These are phyloP conservation scores for Chirona hameri DNA, from an alignment of 2,888 invertebrate species.

Conservation along the genomic window DNA sequence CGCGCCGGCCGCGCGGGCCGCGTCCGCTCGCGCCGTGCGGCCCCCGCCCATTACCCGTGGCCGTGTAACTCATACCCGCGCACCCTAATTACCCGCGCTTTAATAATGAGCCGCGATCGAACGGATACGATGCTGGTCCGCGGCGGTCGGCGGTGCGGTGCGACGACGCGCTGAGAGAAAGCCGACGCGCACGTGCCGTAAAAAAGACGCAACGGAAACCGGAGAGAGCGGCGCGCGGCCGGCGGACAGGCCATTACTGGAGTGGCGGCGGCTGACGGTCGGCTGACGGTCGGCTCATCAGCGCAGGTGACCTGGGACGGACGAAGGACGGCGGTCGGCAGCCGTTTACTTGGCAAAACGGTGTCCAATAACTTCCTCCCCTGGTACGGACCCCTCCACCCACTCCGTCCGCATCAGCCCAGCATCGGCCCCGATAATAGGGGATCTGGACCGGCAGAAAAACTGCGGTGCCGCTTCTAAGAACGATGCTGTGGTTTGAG, in stretches of 20 bases:
- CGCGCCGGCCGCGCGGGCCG: background rate
- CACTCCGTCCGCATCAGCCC: too few species aligned
- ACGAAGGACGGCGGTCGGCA: too few species aligned
- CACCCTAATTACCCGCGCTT: constrained; percentile 13
- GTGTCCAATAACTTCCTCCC: background rate
- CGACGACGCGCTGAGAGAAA: background rate
- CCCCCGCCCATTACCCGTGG: background rate
- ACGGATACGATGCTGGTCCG: background rate
- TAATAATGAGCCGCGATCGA: constrained; percentile 25
- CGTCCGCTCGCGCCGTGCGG: background rate
- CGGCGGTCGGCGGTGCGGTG: background rate
- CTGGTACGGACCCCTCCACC: too few species aligned
- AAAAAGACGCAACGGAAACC: background rate
- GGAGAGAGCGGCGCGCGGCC: background rate
- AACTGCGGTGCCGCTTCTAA: too few species aligned
- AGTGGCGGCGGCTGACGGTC: background rate
- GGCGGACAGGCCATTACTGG: background rate
- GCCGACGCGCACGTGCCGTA: constrained; percentile 11
- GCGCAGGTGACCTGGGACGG: too few species aligned
- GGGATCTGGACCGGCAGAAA: background rate
- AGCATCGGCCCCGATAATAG: too few species aligned
- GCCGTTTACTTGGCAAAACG: background rate
- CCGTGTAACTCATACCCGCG: constrained; percentile 8
- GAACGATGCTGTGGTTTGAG: too few species aligned
- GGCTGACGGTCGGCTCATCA: background rate